Base-by-base conservation (phyloP, 2,888 invertebrate species). In the Tyria jacobaeae region DNA sequence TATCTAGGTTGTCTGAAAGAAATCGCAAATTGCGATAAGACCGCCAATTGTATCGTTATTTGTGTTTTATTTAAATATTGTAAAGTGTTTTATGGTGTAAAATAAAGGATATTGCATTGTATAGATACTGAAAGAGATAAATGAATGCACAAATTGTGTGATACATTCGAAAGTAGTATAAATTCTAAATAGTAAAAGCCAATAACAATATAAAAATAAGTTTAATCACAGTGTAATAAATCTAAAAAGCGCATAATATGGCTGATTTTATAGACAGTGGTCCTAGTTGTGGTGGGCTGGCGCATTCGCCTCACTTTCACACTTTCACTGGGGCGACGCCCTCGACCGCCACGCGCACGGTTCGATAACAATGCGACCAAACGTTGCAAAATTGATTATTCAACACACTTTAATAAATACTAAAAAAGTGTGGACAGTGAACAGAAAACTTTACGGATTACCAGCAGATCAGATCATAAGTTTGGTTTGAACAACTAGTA, bases 291-390 rank as follows among this genome's bases (percentile, higher is more conserved):
- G 68, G 70, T 70, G 78, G 71, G 81, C 76, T 75, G 80, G 90
- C 86, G 87, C 91, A 89, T 90, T 92, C 89, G 91, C 87, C 86
- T 93, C 93, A 93, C 93, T 94, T 94, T 94, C 93, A 91, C 93
- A 93, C 93, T 93, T 94, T 94, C 93, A 92, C 94, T 93, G 83
- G 91, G 90, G 84, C 92, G 90, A 88, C 93, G 92, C 86, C 90
- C 89, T 85, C 88, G 83, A 80, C 44, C 72, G 79, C 72, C 80
- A 80, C 80, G 79, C 78, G 75, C 76, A 71, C 76, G 75, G 76
- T 80, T 77, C 76, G 69, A 75, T 78, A 70, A 78, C 80, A 78
- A 81, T 79, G 79, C 81, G 80, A 82, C 78, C 76, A 78, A 75
- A 84, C 81, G 84, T 87, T 90, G 90, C 91, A 88, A 90, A 90